These are phyloP conservation scores for Cydia strobilella DNA, from an alignment of 1,140 invertebrate species.

Conservation along the genomic window DNA sequence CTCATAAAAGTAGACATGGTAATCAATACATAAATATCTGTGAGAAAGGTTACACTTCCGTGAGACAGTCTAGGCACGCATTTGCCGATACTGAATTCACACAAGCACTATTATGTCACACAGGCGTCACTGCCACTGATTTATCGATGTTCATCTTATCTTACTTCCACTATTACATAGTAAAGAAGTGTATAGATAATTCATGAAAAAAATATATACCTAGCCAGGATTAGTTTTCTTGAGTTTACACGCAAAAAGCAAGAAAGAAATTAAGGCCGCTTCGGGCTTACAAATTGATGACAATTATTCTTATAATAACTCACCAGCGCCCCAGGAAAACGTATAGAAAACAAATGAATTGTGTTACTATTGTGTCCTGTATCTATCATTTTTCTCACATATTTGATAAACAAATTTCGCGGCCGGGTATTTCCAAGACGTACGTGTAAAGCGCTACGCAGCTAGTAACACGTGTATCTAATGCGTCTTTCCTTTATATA, in stretches of 20 bases:
- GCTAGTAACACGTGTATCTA: neutral
- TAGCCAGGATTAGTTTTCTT: no score
- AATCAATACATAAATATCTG: neutral
- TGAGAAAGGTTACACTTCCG: slow-evolving; percentile 27
- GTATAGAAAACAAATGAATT: neutral
- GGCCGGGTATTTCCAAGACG: slow-evolving; percentile 1
- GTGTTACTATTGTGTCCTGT: neutral
- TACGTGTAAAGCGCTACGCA: neutral
- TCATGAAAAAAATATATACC: no score
- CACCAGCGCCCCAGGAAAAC: neutral
- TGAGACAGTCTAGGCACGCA: slow-evolving; percentile 8
- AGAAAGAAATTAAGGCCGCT: no score
- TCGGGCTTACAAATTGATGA: no score
- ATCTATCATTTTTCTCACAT: neutral
- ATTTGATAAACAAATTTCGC: slow-evolving; percentile 25
- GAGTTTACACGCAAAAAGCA: no score
- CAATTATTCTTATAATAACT: no score
- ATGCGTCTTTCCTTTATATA: neutral
- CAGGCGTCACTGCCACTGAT: slow-evolving; percentile 14
- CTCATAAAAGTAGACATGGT: neutral
- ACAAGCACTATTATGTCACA: slow-evolving; percentile 17
- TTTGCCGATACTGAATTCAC: slow-evolving; percentile 1
- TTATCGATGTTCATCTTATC: slow-evolving; percentile 12
- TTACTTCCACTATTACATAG: no score
- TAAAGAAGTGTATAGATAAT: no score